Conservation (phyloP, 2,888 invertebrate species). For the Acronicta aceris region DNA sequence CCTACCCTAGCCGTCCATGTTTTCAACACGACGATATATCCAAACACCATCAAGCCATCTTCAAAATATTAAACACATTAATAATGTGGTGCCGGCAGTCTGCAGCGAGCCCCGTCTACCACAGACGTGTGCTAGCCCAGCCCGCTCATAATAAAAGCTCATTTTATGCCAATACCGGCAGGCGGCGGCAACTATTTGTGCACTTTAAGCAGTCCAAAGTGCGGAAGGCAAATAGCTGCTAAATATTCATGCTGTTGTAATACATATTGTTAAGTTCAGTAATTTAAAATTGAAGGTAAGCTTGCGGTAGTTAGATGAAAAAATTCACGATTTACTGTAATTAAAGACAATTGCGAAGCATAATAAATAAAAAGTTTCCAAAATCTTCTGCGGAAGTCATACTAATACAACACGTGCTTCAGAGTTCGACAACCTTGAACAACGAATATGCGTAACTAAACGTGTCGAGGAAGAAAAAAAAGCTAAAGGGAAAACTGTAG, state of each 20-base stretch:
- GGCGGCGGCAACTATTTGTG: constrained; percentile 61
- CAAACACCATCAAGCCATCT: constrained; percentile 25
- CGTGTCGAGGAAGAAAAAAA: constrained; percentile 37
- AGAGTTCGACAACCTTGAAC: neutral
- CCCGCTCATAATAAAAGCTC: constrained; percentile 61
- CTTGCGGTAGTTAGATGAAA: constrained; percentile 31
- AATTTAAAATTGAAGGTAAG: constrained; percentile 32
- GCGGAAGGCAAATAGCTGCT: constrained; percentile 52
- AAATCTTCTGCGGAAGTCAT: neutral
- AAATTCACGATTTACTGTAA: constrained; percentile 17
- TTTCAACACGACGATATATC: constrained; percentile 8
- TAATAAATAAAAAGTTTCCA: neutral
- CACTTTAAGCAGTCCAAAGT: constrained; percentile 61
- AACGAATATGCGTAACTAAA: constrained; percentile 38
- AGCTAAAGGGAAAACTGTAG: constrained; percentile 59
- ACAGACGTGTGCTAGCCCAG: constrained; percentile 29
- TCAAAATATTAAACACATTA: constrained; percentile 46
- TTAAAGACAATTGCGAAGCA: too few relatives aligned
- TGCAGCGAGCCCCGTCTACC: constrained; percentile 29
- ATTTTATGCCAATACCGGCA: constrained; percentile 72
- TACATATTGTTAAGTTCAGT: constrained; percentile 31
- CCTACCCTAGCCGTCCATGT: neutral
- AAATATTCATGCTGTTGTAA: constrained; percentile 55
- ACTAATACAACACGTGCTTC: constrained; percentile 2
- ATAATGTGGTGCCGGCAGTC: constrained; percentile 35